Conservation (phyloP, 2,797 vertebrate genomes). For the Rhynchonycteris naso region DNA sequence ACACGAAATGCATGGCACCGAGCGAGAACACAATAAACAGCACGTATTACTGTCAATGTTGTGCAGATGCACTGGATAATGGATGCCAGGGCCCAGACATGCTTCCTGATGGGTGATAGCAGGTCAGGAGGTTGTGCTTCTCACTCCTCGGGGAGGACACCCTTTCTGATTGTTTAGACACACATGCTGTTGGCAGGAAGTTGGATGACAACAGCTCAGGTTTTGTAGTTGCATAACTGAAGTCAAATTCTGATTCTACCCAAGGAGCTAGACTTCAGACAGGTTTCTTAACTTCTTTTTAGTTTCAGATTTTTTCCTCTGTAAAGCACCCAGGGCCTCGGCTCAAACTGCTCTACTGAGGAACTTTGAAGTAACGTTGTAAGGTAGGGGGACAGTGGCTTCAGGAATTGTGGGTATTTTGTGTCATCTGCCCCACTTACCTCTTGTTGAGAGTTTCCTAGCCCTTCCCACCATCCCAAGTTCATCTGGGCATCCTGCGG, state of each 20-base stretch:
- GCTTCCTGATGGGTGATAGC: neutral
- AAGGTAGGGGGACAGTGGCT: neutral
- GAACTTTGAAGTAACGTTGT: neutral
- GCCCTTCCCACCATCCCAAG: neutral
- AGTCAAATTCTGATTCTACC: neutral
- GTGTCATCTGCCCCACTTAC: neutral
- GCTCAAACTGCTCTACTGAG: neutral
- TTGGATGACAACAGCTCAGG: neutral
- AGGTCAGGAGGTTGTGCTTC: neutral
- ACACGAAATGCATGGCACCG: neutral
- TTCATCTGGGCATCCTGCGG: rapidly evolving
- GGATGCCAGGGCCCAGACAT: neutral
- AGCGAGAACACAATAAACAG: neutral
- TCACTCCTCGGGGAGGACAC: neutral
- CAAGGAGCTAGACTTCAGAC: neutral
- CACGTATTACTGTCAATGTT: neutral
- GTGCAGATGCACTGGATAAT: neutral
- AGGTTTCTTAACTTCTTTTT: neutral
- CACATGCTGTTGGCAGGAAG: neutral
- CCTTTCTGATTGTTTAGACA: neutral
- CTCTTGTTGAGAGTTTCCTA: neutral
- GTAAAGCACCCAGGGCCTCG: neutral
- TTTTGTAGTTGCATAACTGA: neutral
- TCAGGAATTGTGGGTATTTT: neutral
- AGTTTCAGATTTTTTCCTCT: slow-evolving; percentile 21